Evolutionary conservation across 1,140 invertebrate genomes (phyloP).

Genomic region (Psix sp.): DNA sequence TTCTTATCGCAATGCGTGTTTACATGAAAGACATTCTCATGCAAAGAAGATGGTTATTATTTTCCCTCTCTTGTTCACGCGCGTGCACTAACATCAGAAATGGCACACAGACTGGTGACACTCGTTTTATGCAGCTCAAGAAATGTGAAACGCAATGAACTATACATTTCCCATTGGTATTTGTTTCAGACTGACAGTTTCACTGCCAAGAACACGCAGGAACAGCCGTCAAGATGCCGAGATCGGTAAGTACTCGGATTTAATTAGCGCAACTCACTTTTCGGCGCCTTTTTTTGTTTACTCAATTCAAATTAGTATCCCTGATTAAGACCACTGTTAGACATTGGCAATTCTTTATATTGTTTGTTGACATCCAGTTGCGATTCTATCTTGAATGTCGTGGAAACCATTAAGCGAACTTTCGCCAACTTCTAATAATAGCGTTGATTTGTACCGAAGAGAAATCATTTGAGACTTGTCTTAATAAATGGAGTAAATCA

Average conservation of each 20-base stretch:
- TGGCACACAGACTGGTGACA: constrained; percentile 46
- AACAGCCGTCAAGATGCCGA: constrained; percentile 70
- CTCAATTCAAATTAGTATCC: background rate
- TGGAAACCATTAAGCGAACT: constrained; percentile 27
- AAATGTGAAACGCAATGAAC: constrained; percentile 57
- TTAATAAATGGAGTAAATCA: too few relatives aligned
- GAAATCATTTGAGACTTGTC: too few relatives aligned
- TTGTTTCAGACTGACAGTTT: constrained; percentile 69
- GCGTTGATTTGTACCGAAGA: background rate
- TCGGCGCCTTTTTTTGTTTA: constrained; percentile 2
- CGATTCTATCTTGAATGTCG: constrained; percentile 14
- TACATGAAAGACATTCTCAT: too few relatives aligned
- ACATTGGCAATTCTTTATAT: too few relatives aligned
- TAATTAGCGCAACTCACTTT: background rate
- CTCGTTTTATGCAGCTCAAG: constrained; percentile 47
- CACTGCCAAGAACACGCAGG: constrained; percentile 60
- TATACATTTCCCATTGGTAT: constrained; percentile 59
- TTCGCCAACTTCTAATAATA: constrained; percentile 8
- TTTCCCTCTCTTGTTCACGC: too few relatives aligned
- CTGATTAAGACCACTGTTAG: too few relatives aligned
- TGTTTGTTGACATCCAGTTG: constrained; percentile 21
- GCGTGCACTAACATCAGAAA: constrained; percentile 27
- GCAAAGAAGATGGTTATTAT: too few relatives aligned
- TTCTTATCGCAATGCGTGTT: too few relatives aligned
- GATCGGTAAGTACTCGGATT: constrained; percentile 68